A percentile compares a stretch with the other conserved stretches of the same genome.
These are phyloP conservation scores for Glossophaga mutica DNA, from an alignment of 2,797 vertebrate species.

Conservation along the genomic window DNA sequence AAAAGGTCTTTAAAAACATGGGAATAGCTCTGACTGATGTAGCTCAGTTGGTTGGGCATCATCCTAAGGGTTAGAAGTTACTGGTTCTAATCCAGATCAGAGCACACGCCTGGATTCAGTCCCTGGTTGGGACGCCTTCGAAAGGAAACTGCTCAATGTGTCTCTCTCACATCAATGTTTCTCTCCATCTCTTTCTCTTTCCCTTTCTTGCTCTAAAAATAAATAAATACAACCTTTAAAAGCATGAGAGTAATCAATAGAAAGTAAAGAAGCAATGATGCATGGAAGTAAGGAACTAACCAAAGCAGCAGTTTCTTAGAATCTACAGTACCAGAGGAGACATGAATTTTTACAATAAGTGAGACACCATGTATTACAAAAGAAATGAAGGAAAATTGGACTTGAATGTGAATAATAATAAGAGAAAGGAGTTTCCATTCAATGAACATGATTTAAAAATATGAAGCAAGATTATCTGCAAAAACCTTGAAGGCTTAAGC, in stretches of 20 bases:
- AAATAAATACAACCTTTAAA: background rate
- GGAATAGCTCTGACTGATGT: background rate
- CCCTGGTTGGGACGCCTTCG: background rate
- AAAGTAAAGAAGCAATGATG: background rate
- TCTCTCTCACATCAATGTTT: background rate
- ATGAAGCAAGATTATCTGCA: background rate
- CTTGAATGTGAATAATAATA: background rate
- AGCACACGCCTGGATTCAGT: background rate
- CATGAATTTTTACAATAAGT: background rate
- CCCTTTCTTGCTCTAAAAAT: background rate
- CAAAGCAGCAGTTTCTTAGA: background rate
- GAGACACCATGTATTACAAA: accelerated
- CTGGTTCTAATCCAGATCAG: too few species aligned
- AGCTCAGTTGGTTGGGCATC: background rate
- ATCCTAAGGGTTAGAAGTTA: background rate
- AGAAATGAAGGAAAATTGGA: background rate
- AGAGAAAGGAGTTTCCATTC: background rate
- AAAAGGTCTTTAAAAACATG: background rate
- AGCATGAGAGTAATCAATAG: background rate
- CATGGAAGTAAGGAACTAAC: background rate
- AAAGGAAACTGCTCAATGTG: background rate
- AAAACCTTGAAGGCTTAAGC: background rate
- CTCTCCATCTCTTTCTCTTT: background rate
- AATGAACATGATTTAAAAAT: background rate
- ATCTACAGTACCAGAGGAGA: background rate